Evolutionary conservation across 2,797 vertebrate genomes (phyloP).

Genomic region (Lepilemur ruficaudatus): DNA sequence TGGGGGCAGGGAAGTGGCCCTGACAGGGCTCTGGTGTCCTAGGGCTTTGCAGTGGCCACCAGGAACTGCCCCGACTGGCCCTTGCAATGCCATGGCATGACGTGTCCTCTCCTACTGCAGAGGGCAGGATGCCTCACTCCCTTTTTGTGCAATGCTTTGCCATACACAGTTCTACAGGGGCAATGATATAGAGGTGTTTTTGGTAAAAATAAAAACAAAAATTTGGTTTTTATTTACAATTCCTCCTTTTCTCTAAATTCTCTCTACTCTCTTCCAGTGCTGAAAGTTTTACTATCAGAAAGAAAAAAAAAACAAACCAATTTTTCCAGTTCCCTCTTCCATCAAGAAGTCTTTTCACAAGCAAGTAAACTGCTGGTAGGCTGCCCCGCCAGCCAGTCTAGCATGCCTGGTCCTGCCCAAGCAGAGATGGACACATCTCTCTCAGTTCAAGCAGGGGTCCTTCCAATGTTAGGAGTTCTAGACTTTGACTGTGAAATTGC

Average conservation of each 20-base stretch:
- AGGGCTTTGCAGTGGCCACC: background rate
- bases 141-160: background rate
- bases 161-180: background rate
- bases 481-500: background rate
- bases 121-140: too few species aligned
- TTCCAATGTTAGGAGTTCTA: background rate
- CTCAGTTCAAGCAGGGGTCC: background rate
- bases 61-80: background rate
- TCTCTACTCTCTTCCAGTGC: background rate
- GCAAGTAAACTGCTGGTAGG: background rate
- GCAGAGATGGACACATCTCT: background rate
- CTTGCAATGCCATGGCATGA: rapidly evolving
- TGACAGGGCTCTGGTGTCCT: background rate
- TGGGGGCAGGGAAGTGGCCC: background rate
- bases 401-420: background rate
- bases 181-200: background rate
- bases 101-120: background rate
- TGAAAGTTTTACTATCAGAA: background rate
- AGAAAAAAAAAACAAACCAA: background rate
- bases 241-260: background rate
- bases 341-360: background rate
- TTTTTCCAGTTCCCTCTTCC: background rate
- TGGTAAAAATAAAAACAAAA: background rate
- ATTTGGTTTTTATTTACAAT: background rate
- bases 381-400: background rate